Evolutionary conservation across 2,888 invertebrate species (phyloP).

Genomic region (Andrena marginata): DNA sequence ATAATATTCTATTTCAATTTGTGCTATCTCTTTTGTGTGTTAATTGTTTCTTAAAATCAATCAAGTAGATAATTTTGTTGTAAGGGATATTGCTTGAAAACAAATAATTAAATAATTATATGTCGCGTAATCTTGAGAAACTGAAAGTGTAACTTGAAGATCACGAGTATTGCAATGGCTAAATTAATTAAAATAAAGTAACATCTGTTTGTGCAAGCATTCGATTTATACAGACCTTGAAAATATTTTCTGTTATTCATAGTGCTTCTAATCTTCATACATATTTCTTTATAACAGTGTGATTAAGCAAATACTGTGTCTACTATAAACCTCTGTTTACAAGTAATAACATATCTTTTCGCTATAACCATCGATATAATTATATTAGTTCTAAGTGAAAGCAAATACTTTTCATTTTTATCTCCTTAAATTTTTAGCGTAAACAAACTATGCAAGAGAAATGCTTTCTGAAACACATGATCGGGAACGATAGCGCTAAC

Average conservation of each 20-base stretch:
- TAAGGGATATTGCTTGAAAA: conserved; percentile 6
- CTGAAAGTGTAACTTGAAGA: background rate
- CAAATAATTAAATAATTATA: conserved; percentile 8
- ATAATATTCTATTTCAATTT: conserved; percentile 52
- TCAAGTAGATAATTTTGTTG: conserved; percentile 31
- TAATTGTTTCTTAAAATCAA: conserved; percentile 46
- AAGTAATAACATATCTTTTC: conserved; percentile 63
- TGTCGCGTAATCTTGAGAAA: background rate
- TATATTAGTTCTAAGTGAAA: conserved; percentile 52
- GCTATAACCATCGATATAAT: conserved; percentile 58
- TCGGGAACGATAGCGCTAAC: background rate
- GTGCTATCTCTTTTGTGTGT: conserved; percentile 47
- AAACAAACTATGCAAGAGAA: conserved; percentile 38
- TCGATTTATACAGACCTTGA: conserved; percentile 39
- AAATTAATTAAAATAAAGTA: conserved; percentile 22
- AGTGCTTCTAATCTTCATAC: conserved; percentile 61
- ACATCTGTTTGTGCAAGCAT: conserved; percentile 15
- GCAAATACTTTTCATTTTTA: conserved; percentile 37
- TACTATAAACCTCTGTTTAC: conserved; percentile 65
- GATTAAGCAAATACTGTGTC: conserved; percentile 63
- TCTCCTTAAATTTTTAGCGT: conserved; percentile 9
- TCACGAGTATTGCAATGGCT: background rate
- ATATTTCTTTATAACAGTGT: conserved; percentile 60
- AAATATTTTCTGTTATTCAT: conserved; percentile 39
- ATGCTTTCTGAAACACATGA: conserved; percentile 17